Evolutionary conservation across 2,113 vertebrate genomes (phyloP).

Genomic region (Noctilio leporinus): DNA sequence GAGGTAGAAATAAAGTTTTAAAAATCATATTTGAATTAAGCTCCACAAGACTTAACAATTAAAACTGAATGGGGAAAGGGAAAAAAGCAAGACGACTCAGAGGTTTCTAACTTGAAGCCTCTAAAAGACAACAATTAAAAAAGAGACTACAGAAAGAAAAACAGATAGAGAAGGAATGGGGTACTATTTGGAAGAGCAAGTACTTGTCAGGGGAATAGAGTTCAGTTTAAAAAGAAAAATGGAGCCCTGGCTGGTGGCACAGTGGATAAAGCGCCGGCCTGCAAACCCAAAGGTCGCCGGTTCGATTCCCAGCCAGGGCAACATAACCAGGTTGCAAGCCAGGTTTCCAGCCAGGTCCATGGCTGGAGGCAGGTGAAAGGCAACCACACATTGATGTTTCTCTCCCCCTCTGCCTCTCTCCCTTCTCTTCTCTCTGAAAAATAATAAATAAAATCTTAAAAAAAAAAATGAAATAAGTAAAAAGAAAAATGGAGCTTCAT

Average conservation of each 20-base stretch:
- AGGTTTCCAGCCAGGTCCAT: too few species aligned
- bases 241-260: too few species aligned
- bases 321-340: too few species aligned
- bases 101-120: not conserved
- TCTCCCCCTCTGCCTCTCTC: too few species aligned
- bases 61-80: not conserved
- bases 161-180: not conserved
- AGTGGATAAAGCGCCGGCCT: too few species aligned
- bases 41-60: not conserved
- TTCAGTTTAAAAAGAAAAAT: not conserved
- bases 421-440: too few species aligned
- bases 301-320: too few species aligned
- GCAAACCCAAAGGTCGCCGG: too few species aligned
- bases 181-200: not conserved
- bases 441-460: too few species aligned
- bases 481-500: too few species aligned
- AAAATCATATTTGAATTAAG: not conserved
- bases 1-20: not conserved
- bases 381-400: too few species aligned
- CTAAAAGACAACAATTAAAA: not conserved
- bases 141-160: not conserved
- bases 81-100: not conserved
- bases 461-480: not conserved
- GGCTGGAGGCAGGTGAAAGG: too few species aligned
- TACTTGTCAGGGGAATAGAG: not conserved